phyloP scores from a whole-genome alignment of 64 coral and sea anemone genomes.

The Pachyseris speciosa region DNA sequence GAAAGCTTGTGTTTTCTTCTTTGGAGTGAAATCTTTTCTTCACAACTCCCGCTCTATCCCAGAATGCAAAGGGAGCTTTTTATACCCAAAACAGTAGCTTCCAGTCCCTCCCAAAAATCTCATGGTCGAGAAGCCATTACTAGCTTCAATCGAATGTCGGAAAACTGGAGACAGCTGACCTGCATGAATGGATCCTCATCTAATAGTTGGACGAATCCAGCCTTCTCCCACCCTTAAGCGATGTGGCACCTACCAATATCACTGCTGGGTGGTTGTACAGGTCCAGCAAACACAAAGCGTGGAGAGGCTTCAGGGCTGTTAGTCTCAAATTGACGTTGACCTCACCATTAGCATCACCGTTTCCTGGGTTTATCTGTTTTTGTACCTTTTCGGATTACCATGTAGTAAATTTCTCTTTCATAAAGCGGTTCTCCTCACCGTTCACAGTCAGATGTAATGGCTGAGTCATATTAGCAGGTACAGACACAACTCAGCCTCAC shows the following conservation, averaged over 20 bases:
- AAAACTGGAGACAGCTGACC: constrained; percentile 53
- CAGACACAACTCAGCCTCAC: no score
- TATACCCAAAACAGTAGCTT: no score
- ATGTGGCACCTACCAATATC: constrained; percentile 60
- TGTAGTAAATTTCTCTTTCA: constrained; percentile 64
- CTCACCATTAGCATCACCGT: constrained; percentile 4
- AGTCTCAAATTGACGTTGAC: constrained; percentile 57
- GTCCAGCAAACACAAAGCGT: constrained; percentile 46
- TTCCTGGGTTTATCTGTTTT: constrained; percentile 41
- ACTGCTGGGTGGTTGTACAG: constrained; percentile 58
- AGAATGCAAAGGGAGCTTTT: no score
- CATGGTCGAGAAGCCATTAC: no score
- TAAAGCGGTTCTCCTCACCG: constrained; percentile 51
- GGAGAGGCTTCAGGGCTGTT: constrained; percentile 64
- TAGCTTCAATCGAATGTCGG: constrained; percentile 13
- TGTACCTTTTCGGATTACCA: constrained; percentile 63
- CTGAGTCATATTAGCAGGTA: constrained; percentile 54
- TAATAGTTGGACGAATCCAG: constrained; percentile 40
- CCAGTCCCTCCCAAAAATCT: no score
- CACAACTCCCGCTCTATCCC: no score
- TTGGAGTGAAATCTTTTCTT: background rate
- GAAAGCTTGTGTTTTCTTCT: no score
- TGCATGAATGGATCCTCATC: constrained; percentile 9
- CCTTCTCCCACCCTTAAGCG: constrained; percentile 54
- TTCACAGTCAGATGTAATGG: constrained; percentile 48